Evolutionary conservation across 2,113 vertebrate genomes (phyloP).

Genomic region (Bothrops jararaca): DNA sequence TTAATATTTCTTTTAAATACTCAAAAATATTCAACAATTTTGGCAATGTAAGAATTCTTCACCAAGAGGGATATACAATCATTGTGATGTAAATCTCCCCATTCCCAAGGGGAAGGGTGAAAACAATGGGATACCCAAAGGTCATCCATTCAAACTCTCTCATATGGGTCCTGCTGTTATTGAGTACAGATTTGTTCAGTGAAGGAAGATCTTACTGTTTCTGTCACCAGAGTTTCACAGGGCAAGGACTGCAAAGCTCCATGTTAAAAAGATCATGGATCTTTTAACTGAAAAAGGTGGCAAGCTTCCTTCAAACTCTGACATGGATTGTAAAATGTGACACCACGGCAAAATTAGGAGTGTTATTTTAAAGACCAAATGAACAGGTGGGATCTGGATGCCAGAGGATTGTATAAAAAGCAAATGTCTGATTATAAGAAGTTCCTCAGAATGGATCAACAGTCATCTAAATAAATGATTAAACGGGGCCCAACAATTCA

Average conservation of each 20-base stretch:
- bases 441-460: background rate
- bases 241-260: background rate
- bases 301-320: background rate
- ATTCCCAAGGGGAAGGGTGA: background rate
- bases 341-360: background rate
- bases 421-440: background rate
- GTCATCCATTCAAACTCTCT: background rate
- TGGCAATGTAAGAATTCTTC: background rate
- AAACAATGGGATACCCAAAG: background rate
- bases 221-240: background rate
- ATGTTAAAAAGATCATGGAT: background rate
- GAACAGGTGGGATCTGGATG: background rate
- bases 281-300: background rate
- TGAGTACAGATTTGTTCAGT: background rate
- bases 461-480: background rate
- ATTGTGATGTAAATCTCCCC: too few relatives aligned
- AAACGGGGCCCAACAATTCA: background rate
- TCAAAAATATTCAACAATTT: background rate
- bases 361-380: background rate
- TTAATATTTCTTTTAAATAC: background rate
- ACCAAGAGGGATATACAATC: background rate
- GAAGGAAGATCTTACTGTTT: background rate
- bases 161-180: background rate
- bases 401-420: background rate
- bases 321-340: background rate